Evolutionary conservation across 2,888 invertebrate species (phyloP).

Genomic region (Drosophila lacicola): DNA sequence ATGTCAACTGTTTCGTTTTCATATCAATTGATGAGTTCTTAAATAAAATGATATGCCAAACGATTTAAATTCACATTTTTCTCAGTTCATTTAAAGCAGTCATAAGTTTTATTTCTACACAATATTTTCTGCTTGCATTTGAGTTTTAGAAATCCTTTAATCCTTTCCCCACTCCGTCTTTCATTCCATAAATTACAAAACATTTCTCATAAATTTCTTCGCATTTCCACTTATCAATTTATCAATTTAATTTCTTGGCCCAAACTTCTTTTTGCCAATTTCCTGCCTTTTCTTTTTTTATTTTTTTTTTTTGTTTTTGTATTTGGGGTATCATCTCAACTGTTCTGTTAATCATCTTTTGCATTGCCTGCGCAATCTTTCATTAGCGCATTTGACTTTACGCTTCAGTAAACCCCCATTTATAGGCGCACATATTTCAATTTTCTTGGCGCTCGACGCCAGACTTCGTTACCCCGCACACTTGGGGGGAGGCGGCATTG

Average conservation of each 20-base stretch:
- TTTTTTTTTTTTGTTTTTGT: too few relatives aligned
- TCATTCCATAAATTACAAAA: conserved; percentile 2
- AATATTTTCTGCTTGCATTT: too few relatives aligned
- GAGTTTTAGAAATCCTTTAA: neutral
- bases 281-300: neutral
- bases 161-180: neutral
- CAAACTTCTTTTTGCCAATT: conserved; percentile 28
- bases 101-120: too few relatives aligned
- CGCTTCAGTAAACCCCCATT: conserved; percentile 72
- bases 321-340: conserved; percentile 22
- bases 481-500: conserved; percentile 25
- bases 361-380: conserved; percentile 54
- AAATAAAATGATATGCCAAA: too few relatives aligned
- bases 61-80: too few relatives aligned
- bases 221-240: conserved; percentile 43
- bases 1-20: too few relatives aligned
- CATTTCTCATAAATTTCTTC: conserved; percentile 11
- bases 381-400: conserved; percentile 67
- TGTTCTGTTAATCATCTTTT: conserved; percentile 37
- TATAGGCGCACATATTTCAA: conserved; percentile 71
- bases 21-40: too few relatives aligned
- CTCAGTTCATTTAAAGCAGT: too few relatives aligned
- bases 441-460: conserved; percentile 43
- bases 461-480: neutral
- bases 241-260: conserved; percentile 26